Evolutionary conservation across 2,888 invertebrate genomes (phyloP).

Genomic region (Scaptomyza flava): DNA sequence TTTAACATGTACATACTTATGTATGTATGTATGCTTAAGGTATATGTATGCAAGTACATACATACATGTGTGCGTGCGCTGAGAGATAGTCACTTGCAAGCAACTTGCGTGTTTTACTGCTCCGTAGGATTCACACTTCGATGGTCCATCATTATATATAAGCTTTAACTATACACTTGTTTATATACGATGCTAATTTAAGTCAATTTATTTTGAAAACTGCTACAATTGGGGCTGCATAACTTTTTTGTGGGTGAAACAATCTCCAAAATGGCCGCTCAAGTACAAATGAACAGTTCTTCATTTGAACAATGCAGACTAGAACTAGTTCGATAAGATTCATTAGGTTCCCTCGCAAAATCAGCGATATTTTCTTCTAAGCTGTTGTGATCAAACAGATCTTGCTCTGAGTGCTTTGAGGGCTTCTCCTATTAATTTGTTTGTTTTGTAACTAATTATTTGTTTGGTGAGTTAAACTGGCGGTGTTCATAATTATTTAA

Average conservation of each 20-base stretch:
- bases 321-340: constrained; percentile 57
- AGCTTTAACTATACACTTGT: constrained; percentile 64
- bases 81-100: constrained; percentile 66
- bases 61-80: constrained; percentile 66
- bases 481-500: background rate
- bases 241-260: constrained; percentile 78
- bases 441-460: constrained; percentile 5
- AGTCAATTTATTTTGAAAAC: constrained; percentile 58
- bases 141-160: constrained; percentile 60
- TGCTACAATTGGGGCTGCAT: constrained; percentile 70
- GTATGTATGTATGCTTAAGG: constrained; percentile 57
- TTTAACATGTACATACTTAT: constrained; percentile 57
- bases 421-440: constrained; percentile 7
- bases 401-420: constrained; percentile 15
- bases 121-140: constrained; percentile 54
- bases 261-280: constrained; percentile 79
- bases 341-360: background rate
- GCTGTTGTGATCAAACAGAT: no score
- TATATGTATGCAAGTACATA: constrained; percentile 63
- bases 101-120: constrained; percentile 69
- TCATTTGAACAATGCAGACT: constrained; percentile 65
- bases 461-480: constrained; percentile 38
- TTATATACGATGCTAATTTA: constrained; percentile 63
- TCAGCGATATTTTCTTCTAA: background rate
- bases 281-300: constrained; percentile 63